Evolutionary conservation across 2,888 invertebrate genomes (phyloP).

Genomic region (Terebella lapidaria): DNA sequence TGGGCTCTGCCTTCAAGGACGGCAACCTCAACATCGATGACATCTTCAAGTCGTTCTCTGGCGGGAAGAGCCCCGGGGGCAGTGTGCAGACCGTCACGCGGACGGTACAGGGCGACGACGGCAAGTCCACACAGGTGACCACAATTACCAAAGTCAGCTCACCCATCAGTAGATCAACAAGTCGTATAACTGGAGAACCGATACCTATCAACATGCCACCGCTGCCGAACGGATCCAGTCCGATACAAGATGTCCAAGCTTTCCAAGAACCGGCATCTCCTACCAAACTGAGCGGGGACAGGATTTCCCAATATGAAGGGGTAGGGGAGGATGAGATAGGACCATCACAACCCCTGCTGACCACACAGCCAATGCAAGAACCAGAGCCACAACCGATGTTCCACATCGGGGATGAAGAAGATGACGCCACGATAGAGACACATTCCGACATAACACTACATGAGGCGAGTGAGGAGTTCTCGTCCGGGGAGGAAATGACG

Average conservation of each 20-base stretch:
- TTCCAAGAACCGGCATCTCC: not conserved
- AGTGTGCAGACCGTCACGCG: not conserved
- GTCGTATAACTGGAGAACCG: not conserved
- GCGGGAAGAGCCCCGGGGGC: not conserved
- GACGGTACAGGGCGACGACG: not conserved
- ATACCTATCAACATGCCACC: not conserved
- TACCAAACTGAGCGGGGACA: not conserved
- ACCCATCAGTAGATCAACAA: not conserved
- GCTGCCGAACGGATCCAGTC: not conserved
- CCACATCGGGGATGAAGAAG: not conserved
- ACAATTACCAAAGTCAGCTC: not conserved
- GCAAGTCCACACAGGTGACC: not conserved
- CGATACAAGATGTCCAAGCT: not conserved
- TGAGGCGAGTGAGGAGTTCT: not conserved
- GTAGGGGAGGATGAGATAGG: not conserved
- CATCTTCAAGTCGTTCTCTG: not conserved
- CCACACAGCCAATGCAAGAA: not conserved
- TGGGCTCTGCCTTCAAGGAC: conserved; percentile 1
- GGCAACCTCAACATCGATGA: not conserved
- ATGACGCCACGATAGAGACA: not conserved
- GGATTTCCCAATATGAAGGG: not conserved
- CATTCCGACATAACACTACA: not conserved
- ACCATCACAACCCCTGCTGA: not conserved
- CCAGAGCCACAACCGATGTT: not conserved
- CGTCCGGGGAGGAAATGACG: not conserved